phyloP scores from a whole-genome alignment of 2,113 vertebrate genomes.

The Phalacrocorax pelagicus region DNA sequence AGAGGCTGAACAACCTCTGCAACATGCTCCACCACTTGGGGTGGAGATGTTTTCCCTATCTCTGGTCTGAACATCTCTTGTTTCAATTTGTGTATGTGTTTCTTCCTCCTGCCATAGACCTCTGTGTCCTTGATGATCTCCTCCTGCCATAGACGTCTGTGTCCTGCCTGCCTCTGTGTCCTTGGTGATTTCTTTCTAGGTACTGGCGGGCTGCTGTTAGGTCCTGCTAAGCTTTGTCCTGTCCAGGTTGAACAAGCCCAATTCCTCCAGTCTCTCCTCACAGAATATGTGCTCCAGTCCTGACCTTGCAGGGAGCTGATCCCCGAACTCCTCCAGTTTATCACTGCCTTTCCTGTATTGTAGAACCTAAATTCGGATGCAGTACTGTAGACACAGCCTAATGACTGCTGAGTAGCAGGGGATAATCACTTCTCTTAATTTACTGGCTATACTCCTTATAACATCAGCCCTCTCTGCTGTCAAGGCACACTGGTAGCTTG shows the following conservation, averaged over 20 bases:
- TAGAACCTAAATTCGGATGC: not conserved
- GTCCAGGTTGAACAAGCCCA: not conserved
- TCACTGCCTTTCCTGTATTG: not conserved
- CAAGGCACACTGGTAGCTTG: no score
- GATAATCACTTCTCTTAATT: not conserved
- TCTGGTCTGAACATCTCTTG: not conserved
- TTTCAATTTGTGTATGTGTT: not conserved
- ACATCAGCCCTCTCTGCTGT: not conserved
- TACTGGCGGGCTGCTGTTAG: not conserved
- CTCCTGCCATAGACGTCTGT: not conserved
- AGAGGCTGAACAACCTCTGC: not conserved
- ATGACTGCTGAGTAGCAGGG: not conserved
- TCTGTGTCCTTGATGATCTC: not conserved
- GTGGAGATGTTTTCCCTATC: not conserved
- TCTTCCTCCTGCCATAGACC: not conserved
- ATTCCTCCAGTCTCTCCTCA: not conserved
- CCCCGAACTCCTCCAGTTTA: not conserved
- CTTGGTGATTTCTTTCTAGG: not conserved
- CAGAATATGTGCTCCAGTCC: not conserved
- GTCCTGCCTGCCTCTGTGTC: not conserved
- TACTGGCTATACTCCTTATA: not conserved
- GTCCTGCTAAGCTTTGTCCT: not conserved
- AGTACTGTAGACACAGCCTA: not conserved
- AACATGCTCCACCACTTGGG: not conserved
- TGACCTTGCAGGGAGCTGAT: not conserved